Evolutionary conservation across 2,888 invertebrate genomes (phyloP).

Genomic region (Euplagia quadripunctaria): DNA sequence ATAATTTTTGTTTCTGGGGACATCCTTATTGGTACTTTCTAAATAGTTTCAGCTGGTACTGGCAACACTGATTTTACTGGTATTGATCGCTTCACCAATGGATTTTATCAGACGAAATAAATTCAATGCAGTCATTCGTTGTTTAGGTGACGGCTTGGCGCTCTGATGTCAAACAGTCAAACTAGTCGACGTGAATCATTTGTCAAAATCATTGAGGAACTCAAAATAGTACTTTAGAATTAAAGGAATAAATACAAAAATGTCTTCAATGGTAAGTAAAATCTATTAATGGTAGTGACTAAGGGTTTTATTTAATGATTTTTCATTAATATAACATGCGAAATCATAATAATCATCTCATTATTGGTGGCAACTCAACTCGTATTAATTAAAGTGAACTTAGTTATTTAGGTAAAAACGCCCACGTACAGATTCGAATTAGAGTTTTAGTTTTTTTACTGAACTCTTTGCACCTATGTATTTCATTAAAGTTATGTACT

Average conservation of each 20-base stretch:
- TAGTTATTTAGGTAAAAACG: not conserved
- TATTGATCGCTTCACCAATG: slow-evolving; percentile 76
- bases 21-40: not conserved
- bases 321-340: slow-evolving; percentile 10
- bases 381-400: not conserved
- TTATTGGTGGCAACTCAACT: not conserved
- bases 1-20: not conserved
- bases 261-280: slow-evolving; percentile 80
- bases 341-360: not conserved
- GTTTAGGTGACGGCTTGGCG: slow-evolving; percentile 61
- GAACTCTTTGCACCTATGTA: not conserved
- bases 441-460: not conserved
- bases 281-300: not conserved
- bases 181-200: slow-evolving; percentile 78
- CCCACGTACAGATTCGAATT: not conserved
- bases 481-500: not conserved
- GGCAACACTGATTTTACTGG: slow-evolving; percentile 24
- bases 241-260: slow-evolving; percentile 60
- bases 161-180: slow-evolving; percentile 79
- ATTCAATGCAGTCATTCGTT: slow-evolving; percentile 73
- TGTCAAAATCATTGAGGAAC: slow-evolving; percentile 61
- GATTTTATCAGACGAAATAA: slow-evolving; percentile 61
- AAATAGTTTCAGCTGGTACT: slow-evolving; percentile 1
- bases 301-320: slow-evolving; percentile 3
- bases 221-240: slow-evolving; percentile 59